Conservation (phyloP, 30 jellyfish, hydroid and myxozoan genomes). For the Mastigias papua region DNA sequence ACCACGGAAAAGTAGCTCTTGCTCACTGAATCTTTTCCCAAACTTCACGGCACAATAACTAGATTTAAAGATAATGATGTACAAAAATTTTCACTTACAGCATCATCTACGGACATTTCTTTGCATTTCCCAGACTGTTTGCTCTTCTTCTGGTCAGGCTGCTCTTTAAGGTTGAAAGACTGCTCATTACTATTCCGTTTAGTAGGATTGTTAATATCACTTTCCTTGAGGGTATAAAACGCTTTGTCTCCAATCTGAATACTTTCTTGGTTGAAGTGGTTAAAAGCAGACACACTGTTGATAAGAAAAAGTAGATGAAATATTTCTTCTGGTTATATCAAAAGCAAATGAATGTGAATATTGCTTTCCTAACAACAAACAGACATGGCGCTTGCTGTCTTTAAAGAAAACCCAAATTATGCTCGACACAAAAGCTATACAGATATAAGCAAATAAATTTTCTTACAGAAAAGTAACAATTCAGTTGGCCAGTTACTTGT, state of each 20-base stretch:
- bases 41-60: neutral
- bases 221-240: conserved; percentile 66
- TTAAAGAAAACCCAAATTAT: too few relatives aligned
- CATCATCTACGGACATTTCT: neutral
- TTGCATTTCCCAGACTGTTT: conserved; percentile 27
- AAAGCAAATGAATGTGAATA: neutral
- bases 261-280: conserved; percentile 75
- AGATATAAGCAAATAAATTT: too few relatives aligned
- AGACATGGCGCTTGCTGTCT: too few relatives aligned
- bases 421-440: too few relatives aligned
- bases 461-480: too few relatives aligned
- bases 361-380: too few relatives aligned
- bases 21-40: too few relatives aligned
- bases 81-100: neutral
- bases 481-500: too few relatives aligned
- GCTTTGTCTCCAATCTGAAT: conserved; percentile 96
- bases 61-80: neutral
- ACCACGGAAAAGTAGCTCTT: too few relatives aligned
- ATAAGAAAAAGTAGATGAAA: neutral
- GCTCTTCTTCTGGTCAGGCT: conserved; percentile 34
- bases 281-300: conserved; percentile 39
- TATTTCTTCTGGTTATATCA: neutral
- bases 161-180: conserved; percentile 6
- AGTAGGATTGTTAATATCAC: conserved; percentile 33
- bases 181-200: conserved; percentile 5